Evolutionary conservation across 2,888 invertebrate species (phyloP), one percentile per base, ranked within the genome.

Genomic region (Cremastinae sp.): DNA sequence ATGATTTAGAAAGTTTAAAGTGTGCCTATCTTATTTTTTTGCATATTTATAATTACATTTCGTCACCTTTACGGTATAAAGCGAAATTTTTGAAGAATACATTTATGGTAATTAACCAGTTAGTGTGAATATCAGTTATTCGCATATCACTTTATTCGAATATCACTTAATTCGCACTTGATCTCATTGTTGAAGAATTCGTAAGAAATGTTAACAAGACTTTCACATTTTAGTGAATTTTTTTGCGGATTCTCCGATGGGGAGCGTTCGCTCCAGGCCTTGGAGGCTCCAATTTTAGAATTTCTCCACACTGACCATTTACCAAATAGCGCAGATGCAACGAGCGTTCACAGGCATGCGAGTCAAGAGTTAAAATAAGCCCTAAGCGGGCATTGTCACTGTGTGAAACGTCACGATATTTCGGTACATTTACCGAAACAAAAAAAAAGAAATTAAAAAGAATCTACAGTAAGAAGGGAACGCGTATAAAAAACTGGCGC

Each of bases 301-400:
- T n/a, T 68, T 59, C 72, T 72, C 68, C 49, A 53, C 72, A 72
- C 62, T 75, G 75, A 72, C 75, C 72, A 64, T 51, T 62, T 53
- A 37, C 22, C n/a, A 12, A 58, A 72, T 51, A 58, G 58, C 56
- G 35, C 51, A 49, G 55, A 39, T 35, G 66, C 61, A 71, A 62
- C 49, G 58, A 61, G 61, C 62, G 61, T 37, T 51, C 37, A 12
- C 12, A n/a, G 43, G 55, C 51, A 56, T 49, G 43, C 39, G 66
- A 49, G 41, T 68, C 55, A 37, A 37, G 41, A 61, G 39, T 35
- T 8, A 68, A 74, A 74, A 62, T 62, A 69, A 51, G 28, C 64
- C 49, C 58, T n/a, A 12, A 12, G 39, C 53, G 55, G 55, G 62
- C 41, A 47, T 51, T 49, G 49, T 58, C 20, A 47, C 22, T 16